A percentile compares a stretch with the other conserved stretches of the same genome.
Conservation (phyloP, 2,113 vertebrate species). For the Brachirus orientalis region DNA sequence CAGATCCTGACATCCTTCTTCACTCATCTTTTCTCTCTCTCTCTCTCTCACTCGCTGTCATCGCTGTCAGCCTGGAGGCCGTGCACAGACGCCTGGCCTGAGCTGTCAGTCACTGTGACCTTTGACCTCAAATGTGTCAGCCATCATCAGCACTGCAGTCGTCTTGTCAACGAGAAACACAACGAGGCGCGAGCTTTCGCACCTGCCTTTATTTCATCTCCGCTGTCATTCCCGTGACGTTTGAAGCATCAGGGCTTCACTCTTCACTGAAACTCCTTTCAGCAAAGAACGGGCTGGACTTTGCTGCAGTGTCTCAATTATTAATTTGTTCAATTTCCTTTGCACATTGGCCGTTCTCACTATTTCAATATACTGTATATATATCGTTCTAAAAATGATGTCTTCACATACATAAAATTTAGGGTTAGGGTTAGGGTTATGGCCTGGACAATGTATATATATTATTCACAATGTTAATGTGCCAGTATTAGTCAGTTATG, state of each 20-base stretch:
- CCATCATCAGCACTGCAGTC: slow-evolving; percentile 40
- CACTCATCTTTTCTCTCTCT: background rate
- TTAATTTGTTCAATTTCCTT: too few species aligned
- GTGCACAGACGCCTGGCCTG: slow-evolving; percentile 1
- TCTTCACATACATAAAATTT: too few species aligned
- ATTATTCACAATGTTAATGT: too few species aligned
- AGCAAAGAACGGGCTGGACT: too few species aligned
- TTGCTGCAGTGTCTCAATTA: too few species aligned
- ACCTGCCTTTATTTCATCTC: slow-evolving; percentile 29
- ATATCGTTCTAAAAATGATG: too few species aligned
- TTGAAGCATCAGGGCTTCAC: background rate
- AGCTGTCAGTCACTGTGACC: slow-evolving; percentile 44
- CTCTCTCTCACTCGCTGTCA: slow-evolving; percentile 15
- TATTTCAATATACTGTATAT: too few species aligned
- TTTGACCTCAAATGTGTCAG: slow-evolving; percentile 42
- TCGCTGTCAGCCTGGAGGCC: slow-evolving; percentile 32
- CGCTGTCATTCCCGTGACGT: slow-evolving; percentile 11
- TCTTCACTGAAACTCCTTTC: background rate
- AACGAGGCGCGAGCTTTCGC: slow-evolving; percentile 29
- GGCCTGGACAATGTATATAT: too few species aligned
- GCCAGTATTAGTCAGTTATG: too few species aligned
- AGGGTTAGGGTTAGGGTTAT: too few species aligned
- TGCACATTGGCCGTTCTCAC: too few species aligned
- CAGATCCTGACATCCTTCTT: slow-evolving; percentile 16
- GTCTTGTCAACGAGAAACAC: slow-evolving; percentile 33